Conservation (phyloP, 2,797 vertebrate genomes). For the Erpetoichthys calabaricus region DNA sequence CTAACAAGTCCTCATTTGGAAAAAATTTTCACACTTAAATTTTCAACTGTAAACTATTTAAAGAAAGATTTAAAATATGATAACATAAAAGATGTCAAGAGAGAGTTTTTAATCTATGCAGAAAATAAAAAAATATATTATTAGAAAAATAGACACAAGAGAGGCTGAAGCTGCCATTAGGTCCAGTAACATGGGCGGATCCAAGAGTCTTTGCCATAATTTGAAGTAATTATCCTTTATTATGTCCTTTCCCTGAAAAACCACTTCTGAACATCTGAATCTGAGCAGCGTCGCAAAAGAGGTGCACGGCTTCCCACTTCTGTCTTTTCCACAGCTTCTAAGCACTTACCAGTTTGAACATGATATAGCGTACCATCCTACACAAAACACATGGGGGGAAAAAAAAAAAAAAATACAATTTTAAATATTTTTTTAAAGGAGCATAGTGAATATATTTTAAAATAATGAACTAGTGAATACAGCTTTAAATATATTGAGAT, state of each 20-base stretch:
- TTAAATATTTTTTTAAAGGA: too few relatives aligned
- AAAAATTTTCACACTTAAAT: not conserved
- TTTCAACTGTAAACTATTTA: not conserved
- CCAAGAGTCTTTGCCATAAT: not conserved
- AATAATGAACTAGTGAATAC: too few relatives aligned
- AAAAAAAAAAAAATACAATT: too few relatives aligned
- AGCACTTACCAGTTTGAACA: constrained; percentile 60
- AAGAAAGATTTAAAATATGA: not conserved
- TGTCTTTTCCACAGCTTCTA: constrained; percentile 53
- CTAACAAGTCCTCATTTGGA: too few relatives aligned
- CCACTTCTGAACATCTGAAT: constrained; percentile 67
- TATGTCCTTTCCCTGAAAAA: constrained; percentile 67
- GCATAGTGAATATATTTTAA: too few relatives aligned
- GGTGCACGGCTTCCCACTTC: constrained; percentile 55
- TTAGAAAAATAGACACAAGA: constrained; percentile 1
- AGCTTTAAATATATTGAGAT: too few relatives aligned
- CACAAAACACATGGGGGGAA: not conserved
- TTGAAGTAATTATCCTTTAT: not conserved
- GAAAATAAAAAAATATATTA: not conserved
- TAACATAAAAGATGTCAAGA: not conserved
- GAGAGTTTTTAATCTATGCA: not conserved
- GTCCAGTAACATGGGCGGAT: too few relatives aligned
- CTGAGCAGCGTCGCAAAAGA: constrained; percentile 54
- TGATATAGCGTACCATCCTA: constrained; percentile 78
- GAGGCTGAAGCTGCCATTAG: constrained; percentile 1